Base-by-base conservation (phyloP, 2,113 vertebrate genomes). In the Cynocephalus volans region DNA sequence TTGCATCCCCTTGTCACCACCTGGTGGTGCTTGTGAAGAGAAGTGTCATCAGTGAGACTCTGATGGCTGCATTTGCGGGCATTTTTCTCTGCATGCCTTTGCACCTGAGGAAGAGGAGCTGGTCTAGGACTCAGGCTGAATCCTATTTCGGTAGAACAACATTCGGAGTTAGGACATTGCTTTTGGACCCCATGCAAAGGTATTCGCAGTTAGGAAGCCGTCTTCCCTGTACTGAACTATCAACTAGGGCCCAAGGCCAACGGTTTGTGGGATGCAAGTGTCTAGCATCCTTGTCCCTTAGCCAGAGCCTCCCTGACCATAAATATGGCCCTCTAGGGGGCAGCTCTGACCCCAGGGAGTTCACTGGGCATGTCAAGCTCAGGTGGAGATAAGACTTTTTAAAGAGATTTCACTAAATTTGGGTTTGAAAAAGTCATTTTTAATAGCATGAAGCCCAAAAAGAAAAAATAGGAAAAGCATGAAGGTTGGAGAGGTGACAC, bases 1-100 rank as follows among this genome's bases (percentile, higher is more conserved):
- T 41, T 6, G 26, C 5, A 0, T 56, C 69, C 18, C 18, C 10
- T 21, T 28, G 28, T n/a, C n/a, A 70, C 67, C 48, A 14, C 65
- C 18, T 31, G 52, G 13, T 24, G 33, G 33, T 8, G 0, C 58
- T 56, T 67, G 19, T 28, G 13, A 8, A 9, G 3, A 64, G 9
- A 36, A 33, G 52, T 19, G 21, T 33, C 1, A 0, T 28, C 31
- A 9, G 8, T 3, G 17, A 4, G 7, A 0, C 7, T 33, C 1
- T 65, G 0, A 0, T 6, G 45, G 36, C n/a, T 15, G 18, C 28
- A 45, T 28, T 33, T 0, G 31, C 28, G 14, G 48, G 4, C 0
- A 0, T 18, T 5, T n/a, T 1, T 54, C 18, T 36, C 23, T 14
- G 41, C 41, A 36, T 14, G 2, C 11, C 60, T 50, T 36, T 2